These are phyloP conservation scores for Pterocles burchelli DNA, from an alignment of 2,113 vertebrate species.

Conservation along the genomic window DNA sequence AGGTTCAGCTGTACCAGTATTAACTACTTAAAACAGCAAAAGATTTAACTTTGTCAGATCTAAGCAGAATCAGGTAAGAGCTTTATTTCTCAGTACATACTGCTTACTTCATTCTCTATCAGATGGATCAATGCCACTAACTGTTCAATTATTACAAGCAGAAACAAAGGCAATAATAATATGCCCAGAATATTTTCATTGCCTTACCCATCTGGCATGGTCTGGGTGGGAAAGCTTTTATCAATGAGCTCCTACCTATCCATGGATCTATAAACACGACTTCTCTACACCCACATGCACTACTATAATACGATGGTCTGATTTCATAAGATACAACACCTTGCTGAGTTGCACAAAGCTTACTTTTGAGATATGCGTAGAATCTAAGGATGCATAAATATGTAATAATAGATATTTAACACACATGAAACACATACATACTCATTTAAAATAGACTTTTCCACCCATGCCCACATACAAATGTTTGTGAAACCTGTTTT, in stretches of 20 bases:
- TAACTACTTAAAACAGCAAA: neutral
- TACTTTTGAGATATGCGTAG: neutral
- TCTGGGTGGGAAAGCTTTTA: neutral
- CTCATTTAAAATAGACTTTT: neutral
- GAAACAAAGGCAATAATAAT: neutral
- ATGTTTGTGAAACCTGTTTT: neutral
- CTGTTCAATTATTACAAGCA: neutral
- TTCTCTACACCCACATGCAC: neutral
- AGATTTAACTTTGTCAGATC: neutral
- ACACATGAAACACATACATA: neutral
- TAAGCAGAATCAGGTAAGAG: neutral
- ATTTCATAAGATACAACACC: neutral
- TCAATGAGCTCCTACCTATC: neutral
- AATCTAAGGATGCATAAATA: neutral
- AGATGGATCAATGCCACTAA: neutral
- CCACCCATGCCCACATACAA: neutral
- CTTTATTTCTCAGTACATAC: neutral
- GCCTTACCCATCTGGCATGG: neutral
- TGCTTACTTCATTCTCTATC: neutral
- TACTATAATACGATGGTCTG: neutral
- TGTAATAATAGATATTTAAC: neutral
- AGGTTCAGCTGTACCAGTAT: neutral
- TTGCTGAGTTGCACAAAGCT: neutral
- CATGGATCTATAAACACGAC: neutral
- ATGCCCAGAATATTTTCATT: neutral